These are phyloP conservation scores for Philereme transversata DNA, from an alignment of 2,888 invertebrate species.

Conservation along the genomic window DNA sequence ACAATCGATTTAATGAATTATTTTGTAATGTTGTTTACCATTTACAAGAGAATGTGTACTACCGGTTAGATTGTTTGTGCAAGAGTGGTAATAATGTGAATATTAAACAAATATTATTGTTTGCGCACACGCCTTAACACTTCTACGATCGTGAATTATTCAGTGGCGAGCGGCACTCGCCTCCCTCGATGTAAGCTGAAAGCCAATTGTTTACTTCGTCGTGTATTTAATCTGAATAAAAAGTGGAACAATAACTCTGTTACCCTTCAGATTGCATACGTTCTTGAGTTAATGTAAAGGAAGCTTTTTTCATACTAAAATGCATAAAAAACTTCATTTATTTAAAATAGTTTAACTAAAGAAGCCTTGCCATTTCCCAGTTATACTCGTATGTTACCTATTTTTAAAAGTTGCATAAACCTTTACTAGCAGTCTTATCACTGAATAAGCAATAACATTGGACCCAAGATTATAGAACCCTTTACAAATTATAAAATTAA, in stretches of 20 bases:
- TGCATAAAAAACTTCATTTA: background rate
- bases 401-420: slow-evolving; percentile 17
- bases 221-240: slow-evolving; percentile 46
- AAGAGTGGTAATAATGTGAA: slow-evolving; percentile 67
- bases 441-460: slow-evolving; percentile 15
- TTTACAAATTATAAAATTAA: slow-evolving; percentile 37
- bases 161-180: slow-evolving; percentile 54
- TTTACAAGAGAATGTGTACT: slow-evolving; percentile 56
- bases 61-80: slow-evolving; percentile 57
- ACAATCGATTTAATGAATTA: slow-evolving; percentile 34
- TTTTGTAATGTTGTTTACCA: slow-evolving; percentile 47
- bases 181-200: slow-evolving; percentile 42
- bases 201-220: slow-evolving; percentile 57
- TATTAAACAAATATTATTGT: slow-evolving; percentile 75
- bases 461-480: slow-evolving; percentile 33
- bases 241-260: slow-evolving; percentile 28
- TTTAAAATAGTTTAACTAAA: background rate
- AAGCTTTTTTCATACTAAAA: background rate
- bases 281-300: background rate
- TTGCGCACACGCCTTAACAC: slow-evolving; percentile 71
- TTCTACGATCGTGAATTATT: slow-evolving; percentile 72
- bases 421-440: slow-evolving; percentile 10
- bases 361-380: slow-evolving; percentile 6
- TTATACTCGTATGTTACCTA: background rate
- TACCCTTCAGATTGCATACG: slow-evolving; percentile 19